Percentiles rank a stretch among this genome's conserved stretches.
phyloP scores from a whole-genome alignment of 2,888 invertebrate genomes.

The Scaptodrosophila latifasciaeformis region DNA sequence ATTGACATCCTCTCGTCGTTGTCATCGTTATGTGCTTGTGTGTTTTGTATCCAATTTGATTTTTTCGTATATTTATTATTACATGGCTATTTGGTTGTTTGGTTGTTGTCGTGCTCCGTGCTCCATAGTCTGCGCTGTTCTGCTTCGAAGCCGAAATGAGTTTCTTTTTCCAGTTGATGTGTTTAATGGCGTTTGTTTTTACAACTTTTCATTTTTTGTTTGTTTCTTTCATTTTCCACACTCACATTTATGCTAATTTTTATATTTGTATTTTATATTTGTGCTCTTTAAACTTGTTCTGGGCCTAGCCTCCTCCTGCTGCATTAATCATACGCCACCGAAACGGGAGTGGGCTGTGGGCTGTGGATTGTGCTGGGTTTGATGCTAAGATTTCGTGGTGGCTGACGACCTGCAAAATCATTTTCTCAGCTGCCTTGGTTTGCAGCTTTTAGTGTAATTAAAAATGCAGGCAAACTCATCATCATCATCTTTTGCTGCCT shows the following conservation, averaged over 20 bases:
- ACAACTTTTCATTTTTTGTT: slow-evolving; percentile 49
- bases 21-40: neutral
- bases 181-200: slow-evolving; percentile 68
- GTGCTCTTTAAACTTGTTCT: slow-evolving; percentile 29
- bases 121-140: slow-evolving; percentile 30
- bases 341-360: too few relatives aligned
- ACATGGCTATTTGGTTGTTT: slow-evolving; percentile 13
- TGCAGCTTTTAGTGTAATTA: slow-evolving; percentile 73
- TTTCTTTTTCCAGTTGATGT: slow-evolving; percentile 67
- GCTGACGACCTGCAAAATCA: slow-evolving; percentile 3
- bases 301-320: neutral
- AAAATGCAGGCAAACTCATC: slow-evolving; percentile 68
- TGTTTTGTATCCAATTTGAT: slow-evolving; percentile 57
- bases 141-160: slow-evolving; percentile 62
- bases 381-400: too few relatives aligned
- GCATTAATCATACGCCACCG: slow-evolving; percentile 4
- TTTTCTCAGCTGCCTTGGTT: slow-evolving; percentile 42
- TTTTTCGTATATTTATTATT: slow-evolving; percentile 42
- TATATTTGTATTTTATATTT: slow-evolving; percentile 33
- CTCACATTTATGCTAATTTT: neutral
- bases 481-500: slow-evolving; percentile 31
- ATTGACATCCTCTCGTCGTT: slow-evolving; percentile 38
- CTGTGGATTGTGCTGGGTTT: too few relatives aligned
- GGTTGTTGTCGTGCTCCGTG: too few relatives aligned
- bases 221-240: slow-evolving; percentile 14